Percentiles rank a stretch among this genome's conserved stretches.
These are phyloP conservation scores for Luffia ferchaultella DNA, from an alignment of 2,888 invertebrate species.

Conservation along the genomic window DNA sequence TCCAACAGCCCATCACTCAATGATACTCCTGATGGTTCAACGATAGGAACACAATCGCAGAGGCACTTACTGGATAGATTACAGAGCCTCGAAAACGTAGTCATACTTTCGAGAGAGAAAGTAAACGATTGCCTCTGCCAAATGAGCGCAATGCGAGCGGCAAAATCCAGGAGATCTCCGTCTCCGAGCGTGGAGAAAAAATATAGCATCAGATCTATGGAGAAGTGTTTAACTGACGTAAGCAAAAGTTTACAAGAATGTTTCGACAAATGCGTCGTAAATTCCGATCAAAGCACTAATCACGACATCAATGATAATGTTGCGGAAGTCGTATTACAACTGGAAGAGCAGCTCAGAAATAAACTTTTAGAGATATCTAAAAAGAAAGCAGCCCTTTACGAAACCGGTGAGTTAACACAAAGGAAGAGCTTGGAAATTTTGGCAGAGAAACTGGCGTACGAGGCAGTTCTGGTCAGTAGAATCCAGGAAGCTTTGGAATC, in stretches of 20 bases:
- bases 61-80: conserved; percentile 66
- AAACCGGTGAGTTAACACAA: conserved; percentile 73
- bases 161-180: conserved; percentile 69
- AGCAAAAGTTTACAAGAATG: conserved; percentile 68
- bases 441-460: conserved; percentile 83
- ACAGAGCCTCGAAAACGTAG: conserved; percentile 68
- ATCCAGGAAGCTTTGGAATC: conserved; percentile 73
- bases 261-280: conserved; percentile 66
- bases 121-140: conserved; percentile 73
- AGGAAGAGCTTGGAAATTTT: conserved; percentile 74
- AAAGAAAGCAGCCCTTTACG: conserved; percentile 70
- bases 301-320: conserved; percentile 54
- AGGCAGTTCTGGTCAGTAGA: conserved; percentile 75
- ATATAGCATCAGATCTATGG: conserved; percentile 69
- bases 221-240: conserved; percentile 70
- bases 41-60: conserved; percentile 57
- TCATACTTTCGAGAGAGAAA: conserved; percentile 71
- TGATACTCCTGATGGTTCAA: conserved; percentile 33
- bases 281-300: conserved; percentile 37
- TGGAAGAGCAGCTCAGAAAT: conserved; percentile 72
- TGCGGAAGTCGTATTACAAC: conserved; percentile 66
- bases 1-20: conserved; percentile 39
- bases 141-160: conserved; percentile 68
- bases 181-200: conserved; percentile 73
- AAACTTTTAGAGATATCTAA: conserved; percentile 76